These are phyloP conservation scores for Riparia riparia DNA, from an alignment of 2,113 vertebrate species.

Conservation along the genomic window DNA sequence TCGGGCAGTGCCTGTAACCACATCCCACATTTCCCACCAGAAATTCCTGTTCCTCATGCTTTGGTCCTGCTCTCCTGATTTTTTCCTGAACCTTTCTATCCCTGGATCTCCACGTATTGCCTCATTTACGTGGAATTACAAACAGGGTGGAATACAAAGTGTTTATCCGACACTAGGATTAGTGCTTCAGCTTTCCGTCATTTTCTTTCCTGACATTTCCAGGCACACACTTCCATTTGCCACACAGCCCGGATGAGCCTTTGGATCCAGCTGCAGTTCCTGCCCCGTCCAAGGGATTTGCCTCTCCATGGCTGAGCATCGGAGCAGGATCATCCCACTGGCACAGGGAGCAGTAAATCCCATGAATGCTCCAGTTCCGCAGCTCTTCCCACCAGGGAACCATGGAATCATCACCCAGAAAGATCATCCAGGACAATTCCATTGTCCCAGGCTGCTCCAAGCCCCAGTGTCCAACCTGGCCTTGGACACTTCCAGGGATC, in stretches of 20 bases:
- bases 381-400: neutral
- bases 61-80: neutral
- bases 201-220: neutral
- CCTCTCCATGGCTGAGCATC: rapidly evolving
- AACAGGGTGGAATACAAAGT: neutral
- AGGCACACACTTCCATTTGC: neutral
- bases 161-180: neutral
- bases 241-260: rapidly evolving
- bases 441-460: rapidly evolving
- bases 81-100: neutral
- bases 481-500: neutral
- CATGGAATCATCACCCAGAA: neutral
- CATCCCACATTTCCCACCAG: neutral
- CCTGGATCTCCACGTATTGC: neutral
- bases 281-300: neutral
- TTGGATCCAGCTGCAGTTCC: neutral
- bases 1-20: neutral
- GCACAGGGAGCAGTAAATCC: neutral
- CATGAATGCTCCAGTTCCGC: neutral
- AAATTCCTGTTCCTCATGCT: neutral
- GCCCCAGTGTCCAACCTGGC: neutral
- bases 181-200: neutral
- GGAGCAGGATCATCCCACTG: neutral
- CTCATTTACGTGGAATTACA: neutral
- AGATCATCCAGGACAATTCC: neutral